Base-by-base conservation (phyloP, 30 jellyfish, hydroid and myxozoan species). In the Hydractinia echinata region DNA sequence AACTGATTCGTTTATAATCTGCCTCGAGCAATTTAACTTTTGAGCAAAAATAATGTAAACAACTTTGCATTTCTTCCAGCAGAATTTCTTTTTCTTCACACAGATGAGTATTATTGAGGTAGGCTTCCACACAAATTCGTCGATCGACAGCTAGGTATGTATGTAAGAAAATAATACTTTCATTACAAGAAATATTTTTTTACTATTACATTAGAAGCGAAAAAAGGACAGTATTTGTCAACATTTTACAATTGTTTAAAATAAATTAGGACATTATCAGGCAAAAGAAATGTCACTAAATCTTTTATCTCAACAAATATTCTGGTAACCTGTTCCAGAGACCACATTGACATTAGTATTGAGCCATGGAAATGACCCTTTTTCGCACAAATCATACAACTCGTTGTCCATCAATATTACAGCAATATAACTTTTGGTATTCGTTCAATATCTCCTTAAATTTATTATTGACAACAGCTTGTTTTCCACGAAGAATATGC, bases 81-180 rank as follows among this genome's bases (percentile, higher is more conserved):
- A 58, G 69, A 58, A 58, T 58, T 58, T 58, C 69, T 58, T 58
- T 58, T 58, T 58, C 69, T 58, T 58, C 69, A 16, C 69, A 16
- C 69, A 58, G 69, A 58, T 58, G 69, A 16, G 69, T 11, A 58
- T 58, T 13, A 16, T 58, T 16, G 19, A 58, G 69, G 19, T 58
- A 58, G 19, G 69, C 69, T 58, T 58, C 69, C 19, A 58, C 69
- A 58, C 69, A 58, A 13, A 58, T 58, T 58, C 69, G 69, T 58
- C 69, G 69, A 58, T 58, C 69, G 19, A 58, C 69, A 58, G 69
- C 69, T 58, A 58, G 15, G 69, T 13, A 58, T 30, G 44, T 30
- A 30, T 30, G 44, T 11, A 58, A 58, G 69, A 58, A 58, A 11
- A 11, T 13, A 58, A 11, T 58, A 11, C 19, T 58, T 58, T 58